Conservation (phyloP, 2,888 invertebrate species). For the Scrobipalpa atriplicella region DNA sequence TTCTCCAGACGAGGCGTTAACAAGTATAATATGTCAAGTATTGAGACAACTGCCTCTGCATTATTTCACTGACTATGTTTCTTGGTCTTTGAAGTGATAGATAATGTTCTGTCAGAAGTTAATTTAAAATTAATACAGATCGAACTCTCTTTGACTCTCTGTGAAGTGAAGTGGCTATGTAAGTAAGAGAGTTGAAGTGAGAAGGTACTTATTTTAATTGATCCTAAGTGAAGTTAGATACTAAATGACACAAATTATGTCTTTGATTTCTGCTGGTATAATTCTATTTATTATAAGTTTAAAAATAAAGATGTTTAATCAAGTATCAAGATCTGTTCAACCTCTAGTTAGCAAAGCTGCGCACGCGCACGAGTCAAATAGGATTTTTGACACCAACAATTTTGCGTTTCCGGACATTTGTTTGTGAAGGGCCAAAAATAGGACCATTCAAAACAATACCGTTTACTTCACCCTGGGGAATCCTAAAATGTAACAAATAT, state of each 20-base stretch:
- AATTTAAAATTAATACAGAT: conserved; percentile 22
- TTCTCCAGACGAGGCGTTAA: no score
- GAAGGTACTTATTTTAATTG: not conserved
- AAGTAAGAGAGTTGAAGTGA: not conserved
- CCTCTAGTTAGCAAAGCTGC: conserved; percentile 33
- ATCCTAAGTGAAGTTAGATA: not conserved
- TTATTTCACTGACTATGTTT: conserved; percentile 53
- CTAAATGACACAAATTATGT: not conserved
- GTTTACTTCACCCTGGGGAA: conserved; percentile 39
- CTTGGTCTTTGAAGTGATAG: conserved; percentile 57
- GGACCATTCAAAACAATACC: conserved; percentile 40
- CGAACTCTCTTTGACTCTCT: conserved; percentile 10
- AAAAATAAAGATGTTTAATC: not conserved
- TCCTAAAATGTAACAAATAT: conserved; percentile 38
- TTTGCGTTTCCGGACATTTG: conserved; percentile 60
- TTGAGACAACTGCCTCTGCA: conserved; percentile 70
- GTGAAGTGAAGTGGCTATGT: not conserved
- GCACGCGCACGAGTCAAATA: conserved; percentile 58
- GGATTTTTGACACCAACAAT: conserved; percentile 62
- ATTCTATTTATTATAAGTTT: no score
- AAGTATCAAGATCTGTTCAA: conserved; percentile 38
- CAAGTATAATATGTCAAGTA: conserved; percentile 82
- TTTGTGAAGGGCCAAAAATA: conserved; percentile 53
- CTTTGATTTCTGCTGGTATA: no score
- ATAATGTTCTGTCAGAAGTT: conserved; percentile 27